Percentiles rank a stretch among this genome's conserved stretches.
Evolutionary conservation across 2,113 vertebrate genomes (phyloP).

Genomic region (Hipposideros armiger): DNA sequence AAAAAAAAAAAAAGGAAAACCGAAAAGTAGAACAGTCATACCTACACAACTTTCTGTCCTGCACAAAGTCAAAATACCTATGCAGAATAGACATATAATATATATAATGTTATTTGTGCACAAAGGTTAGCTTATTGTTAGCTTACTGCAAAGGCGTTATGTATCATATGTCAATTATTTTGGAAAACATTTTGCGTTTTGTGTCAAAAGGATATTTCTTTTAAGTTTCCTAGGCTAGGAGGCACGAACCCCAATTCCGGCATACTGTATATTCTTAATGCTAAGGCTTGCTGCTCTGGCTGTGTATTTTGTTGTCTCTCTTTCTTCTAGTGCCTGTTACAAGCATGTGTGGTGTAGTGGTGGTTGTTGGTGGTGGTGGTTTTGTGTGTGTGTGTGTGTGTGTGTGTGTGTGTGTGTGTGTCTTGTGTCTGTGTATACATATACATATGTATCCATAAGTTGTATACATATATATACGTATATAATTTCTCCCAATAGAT

Average conservation of each 20-base stretch:
- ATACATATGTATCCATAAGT: conserved; percentile 85
- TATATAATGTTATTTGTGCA: conserved; percentile 91
- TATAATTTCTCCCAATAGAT: conserved; percentile 86
- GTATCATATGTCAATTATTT: conserved; percentile 87
- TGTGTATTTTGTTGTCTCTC: conserved; percentile 87
- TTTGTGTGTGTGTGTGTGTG: conserved; percentile 74
- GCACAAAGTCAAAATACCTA: conserved; percentile 95
- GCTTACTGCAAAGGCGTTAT: conserved; percentile 90
- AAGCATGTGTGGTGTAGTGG: conserved; percentile 86
- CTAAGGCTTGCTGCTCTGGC: conserved; percentile 94
- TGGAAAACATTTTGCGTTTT: conserved; percentile 88
- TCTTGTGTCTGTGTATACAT: conserved; percentile 81
- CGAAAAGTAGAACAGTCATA: conserved; percentile 93
- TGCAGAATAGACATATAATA: conserved; percentile 91
- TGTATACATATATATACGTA: conserved; percentile 88
- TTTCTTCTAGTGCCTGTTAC: conserved; percentile 89
- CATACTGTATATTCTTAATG: conserved; percentile 91
- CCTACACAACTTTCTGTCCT: conserved; percentile 96
- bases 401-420: conserved; percentile 75
- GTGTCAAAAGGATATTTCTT: conserved; percentile 87
- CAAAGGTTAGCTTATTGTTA: conserved; percentile 93
- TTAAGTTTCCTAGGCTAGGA: conserved; percentile 89
- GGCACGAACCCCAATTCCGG: conserved; percentile 89
- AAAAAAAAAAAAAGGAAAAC: conserved; percentile 86
- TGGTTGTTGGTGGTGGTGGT: not conserved